phyloP scores from a whole-genome alignment of 2,113 vertebrate species.

The Lepisosteus oculatus region DNA sequence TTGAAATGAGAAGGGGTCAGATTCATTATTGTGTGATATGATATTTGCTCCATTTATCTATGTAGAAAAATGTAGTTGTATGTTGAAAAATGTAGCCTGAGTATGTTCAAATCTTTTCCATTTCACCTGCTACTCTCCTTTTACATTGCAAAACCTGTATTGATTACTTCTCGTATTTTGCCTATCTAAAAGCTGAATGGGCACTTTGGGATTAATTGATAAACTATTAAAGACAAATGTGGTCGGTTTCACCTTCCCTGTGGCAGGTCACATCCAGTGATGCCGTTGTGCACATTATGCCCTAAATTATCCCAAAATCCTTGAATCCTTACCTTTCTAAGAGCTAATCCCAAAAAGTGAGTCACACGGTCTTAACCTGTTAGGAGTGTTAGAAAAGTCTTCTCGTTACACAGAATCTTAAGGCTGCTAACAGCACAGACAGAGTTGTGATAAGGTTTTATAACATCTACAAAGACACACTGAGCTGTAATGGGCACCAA shows the following conservation, averaged over 20 bases:
- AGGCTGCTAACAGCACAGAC: too few species aligned
- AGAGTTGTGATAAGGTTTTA: too few species aligned
- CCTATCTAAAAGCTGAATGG: background rate
- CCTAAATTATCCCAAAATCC: background rate
- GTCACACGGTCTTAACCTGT: slow-evolving; percentile 13
- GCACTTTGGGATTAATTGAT: background rate
- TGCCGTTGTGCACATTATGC: background rate
- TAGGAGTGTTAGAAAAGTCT: too few species aligned
- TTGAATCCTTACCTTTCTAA: background rate
- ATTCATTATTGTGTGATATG: background rate
- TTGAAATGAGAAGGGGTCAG: too few species aligned
- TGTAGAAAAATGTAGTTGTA: background rate
- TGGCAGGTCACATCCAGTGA: background rate
- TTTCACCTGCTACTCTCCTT: background rate
- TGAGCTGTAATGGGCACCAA: too few species aligned
- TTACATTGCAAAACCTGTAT: background rate
- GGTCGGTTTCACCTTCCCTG: slow-evolving; percentile 1
- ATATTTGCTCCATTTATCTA: background rate
- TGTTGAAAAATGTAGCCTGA: background rate
- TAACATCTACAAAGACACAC: too few species aligned
- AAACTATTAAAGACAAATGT: background rate
- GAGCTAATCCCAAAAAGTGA: background rate
- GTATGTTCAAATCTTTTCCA: too few species aligned
- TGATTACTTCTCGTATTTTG: background rate
- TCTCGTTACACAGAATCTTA: too few species aligned